Conservation (phyloP, 2,888 invertebrate genomes). For the Spodoptera picta region DNA sequence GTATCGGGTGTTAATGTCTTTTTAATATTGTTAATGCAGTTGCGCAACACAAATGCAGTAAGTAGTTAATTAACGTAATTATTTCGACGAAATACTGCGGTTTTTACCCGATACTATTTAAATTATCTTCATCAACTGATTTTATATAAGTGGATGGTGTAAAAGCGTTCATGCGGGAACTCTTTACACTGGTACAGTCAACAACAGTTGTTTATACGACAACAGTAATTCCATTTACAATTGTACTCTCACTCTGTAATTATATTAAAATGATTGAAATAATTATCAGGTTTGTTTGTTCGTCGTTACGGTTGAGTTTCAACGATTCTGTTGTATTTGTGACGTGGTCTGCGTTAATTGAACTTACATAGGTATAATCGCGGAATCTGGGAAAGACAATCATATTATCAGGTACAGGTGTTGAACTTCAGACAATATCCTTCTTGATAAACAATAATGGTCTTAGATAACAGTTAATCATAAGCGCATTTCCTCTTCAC, state of each 20-base stretch:
- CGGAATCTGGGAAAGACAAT: too few species aligned
- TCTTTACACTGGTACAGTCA: constrained; percentile 27
- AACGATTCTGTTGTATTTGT: too few species aligned
- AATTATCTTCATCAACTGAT: constrained; percentile 37
- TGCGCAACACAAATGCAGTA: background rate
- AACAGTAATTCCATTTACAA: constrained; percentile 30
- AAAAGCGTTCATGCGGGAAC: constrained; percentile 20
- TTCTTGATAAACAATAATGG: too few species aligned
- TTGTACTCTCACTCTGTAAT: background rate
- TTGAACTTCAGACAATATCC: too few species aligned
- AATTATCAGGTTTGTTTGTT: background rate
- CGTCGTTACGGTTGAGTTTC: too few species aligned
- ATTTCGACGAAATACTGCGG: constrained; percentile 1
- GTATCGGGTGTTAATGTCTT: background rate
- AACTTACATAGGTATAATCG: too few species aligned
- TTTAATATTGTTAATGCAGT: background rate
- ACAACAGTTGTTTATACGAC: constrained; percentile 37
- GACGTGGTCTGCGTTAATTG: too few species aligned
- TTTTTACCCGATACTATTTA: constrained; percentile 6
- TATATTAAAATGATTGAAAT: constrained; percentile 8
- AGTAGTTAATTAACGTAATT: constrained; percentile 7
- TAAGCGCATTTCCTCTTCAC: too few species aligned
- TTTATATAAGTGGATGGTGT: constrained; percentile 7
- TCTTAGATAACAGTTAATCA: too few species aligned
- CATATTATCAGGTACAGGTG: too few species aligned